Evolutionary conservation across 2,113 vertebrate genomes (phyloP), one percentile per base, ranked within the genome.

Genomic region (Pollimyrus isidori): DNA sequence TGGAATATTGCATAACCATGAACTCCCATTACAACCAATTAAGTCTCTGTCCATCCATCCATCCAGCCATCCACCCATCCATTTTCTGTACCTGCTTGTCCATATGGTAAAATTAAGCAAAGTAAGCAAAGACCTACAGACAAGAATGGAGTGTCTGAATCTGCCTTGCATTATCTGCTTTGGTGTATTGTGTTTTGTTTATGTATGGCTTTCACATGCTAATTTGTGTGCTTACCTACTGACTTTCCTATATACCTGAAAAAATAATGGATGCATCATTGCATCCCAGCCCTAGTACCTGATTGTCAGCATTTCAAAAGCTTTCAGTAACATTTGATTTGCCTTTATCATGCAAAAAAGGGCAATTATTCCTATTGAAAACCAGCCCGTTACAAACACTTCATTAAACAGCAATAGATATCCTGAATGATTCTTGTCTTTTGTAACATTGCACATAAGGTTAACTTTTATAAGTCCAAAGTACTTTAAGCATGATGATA

Each of bases 251-350:
- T 39, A 39, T 39, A 84, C 42, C 35, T 62, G 42, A 84, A 58
- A 21, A 58, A 50, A 62, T 45, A n/a, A 13, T 2, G 50, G 39
- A 26, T 23, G 15, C 52, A 84, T 39, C 76, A 62, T 30, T 48
- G 46, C 26, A 30, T 39, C 23, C n/a, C 2, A 7, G 19, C 23
- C 21, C 50, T 21, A 39, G 80, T 46, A 30, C 87, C 85, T 19
- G 50, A 39, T 87, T 90, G 48, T 86, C 46, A 80, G 30, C 42
- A 52, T 87, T 80, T 90, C 65, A 90, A 90, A 90, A 50, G 48
- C 35, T 52, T 87, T 87, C 73, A 62, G 39, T 58, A 56, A 35
- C 56, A 86, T 53, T 87, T 65, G 50, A 45, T 80, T 58, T 88
- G 23, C 50, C 86, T 76, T 56, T 76, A 53, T 90, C 53, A 49